Evolutionary conservation across 1,140 invertebrate genomes (phyloP).

Genomic region (Aleiodes sp.): DNA sequence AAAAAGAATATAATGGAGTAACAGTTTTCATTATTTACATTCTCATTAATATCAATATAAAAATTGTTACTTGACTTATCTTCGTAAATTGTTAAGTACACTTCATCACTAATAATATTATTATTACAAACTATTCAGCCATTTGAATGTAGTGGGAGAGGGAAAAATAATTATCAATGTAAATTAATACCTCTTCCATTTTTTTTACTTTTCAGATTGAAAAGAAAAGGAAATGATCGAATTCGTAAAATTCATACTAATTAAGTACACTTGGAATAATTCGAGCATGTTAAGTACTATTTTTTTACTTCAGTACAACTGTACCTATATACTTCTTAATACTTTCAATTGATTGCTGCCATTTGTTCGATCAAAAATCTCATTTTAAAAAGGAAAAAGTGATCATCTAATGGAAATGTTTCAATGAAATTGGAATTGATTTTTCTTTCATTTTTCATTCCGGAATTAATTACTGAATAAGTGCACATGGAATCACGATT

Average conservation of each 20-base stretch:
- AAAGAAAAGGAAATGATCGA: background rate
- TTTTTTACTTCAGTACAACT: background rate
- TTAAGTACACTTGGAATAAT: slow-evolving; percentile 36
- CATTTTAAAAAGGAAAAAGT: background rate
- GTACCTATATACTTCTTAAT: background rate
- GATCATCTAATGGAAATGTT: too few relatives aligned
- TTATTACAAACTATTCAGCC: background rate
- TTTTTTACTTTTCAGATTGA: background rate
- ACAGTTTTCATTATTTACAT: background rate
- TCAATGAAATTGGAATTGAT: too few relatives aligned
- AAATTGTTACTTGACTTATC: background rate
- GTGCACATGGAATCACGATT: background rate
- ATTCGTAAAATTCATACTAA: background rate
- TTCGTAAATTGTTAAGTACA: background rate
- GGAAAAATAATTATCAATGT: background rate
- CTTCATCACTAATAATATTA: background rate
- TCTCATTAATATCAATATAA: slow-evolving; percentile 1
- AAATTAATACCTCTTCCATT: background rate
- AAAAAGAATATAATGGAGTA: background rate
- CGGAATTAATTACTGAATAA: too few relatives aligned
- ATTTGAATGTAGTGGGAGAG: too few relatives aligned
- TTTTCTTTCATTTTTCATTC: too few relatives aligned
- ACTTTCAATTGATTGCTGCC: slow-evolving; percentile 31
- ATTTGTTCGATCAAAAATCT: background rate
- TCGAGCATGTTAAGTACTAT: slow-evolving; percentile 35